Conservation (phyloP, 2,888 invertebrate species). For the Ichneumon xanthorius region DNA sequence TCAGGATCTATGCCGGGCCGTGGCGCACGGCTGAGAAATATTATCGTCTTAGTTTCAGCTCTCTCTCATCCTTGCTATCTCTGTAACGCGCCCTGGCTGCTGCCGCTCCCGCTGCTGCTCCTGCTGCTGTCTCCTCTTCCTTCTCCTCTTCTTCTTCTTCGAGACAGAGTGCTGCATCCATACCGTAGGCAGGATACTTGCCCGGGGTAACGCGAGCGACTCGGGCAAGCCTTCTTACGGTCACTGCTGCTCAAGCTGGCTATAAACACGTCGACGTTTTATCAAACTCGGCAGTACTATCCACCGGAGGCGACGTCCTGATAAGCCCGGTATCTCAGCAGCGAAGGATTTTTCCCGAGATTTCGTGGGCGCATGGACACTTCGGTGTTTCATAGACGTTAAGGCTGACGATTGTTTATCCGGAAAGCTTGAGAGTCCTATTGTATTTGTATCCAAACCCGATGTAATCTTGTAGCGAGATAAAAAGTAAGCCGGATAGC, state of each 20-base stretch:
- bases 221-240: conserved; percentile 67
- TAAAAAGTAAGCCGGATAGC: conserved; percentile 12
- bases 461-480: conserved; percentile 1
- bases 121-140: background rate
- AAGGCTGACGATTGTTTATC: background rate
- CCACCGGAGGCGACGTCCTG: conserved; percentile 39
- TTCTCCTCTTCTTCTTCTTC: conserved; percentile 41
- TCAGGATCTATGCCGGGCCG: conserved; percentile 79
- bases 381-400: conserved; percentile 5
- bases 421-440: background rate
- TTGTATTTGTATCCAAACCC: background rate
- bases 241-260: conserved; percentile 60
- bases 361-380: background rate
- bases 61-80: conserved; percentile 60
- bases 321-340: conserved; percentile 67
- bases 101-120: conserved; percentile 22
- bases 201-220: conserved; percentile 73
- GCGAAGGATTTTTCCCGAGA: conserved; percentile 46
- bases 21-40: conserved; percentile 76
- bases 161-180: conserved; percentile 66
- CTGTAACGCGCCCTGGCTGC: conserved; percentile 63
- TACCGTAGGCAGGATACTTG: conserved; percentile 71
- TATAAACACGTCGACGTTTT: conserved; percentile 76
- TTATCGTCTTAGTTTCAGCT: conserved; percentile 77
- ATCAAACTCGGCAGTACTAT: conserved; percentile 69